A percentile compares a stretch with the other conserved stretches of the same genome.
phyloP scores from a whole-genome alignment of 2,888 invertebrate genomes.

The Perdita meconis region DNA sequence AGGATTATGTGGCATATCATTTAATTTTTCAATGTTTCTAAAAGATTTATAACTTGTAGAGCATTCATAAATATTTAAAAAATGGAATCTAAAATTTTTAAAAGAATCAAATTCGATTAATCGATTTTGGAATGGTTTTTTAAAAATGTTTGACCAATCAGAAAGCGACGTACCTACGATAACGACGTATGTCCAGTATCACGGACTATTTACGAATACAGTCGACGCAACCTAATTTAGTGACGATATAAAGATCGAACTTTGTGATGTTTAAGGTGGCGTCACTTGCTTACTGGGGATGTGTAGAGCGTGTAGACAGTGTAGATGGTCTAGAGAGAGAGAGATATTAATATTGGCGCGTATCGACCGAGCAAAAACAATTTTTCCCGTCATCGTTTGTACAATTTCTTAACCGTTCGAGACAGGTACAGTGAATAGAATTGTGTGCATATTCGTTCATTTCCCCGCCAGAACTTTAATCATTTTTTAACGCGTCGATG shows the following conservation, averaged over 20 bases:
- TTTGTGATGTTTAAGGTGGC: conserved; percentile 66
- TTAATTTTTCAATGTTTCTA: too few species aligned
- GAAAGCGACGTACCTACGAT: background rate
- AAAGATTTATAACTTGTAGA: too few species aligned
- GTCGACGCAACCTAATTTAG: conserved; percentile 39
- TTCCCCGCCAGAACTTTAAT: background rate
- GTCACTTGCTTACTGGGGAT: conserved; percentile 72
- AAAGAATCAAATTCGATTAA: background rate
- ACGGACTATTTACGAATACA: conserved; percentile 43
- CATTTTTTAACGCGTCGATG: conserved; percentile 18
- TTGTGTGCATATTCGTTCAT: background rate
- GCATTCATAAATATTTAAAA: too few species aligned
- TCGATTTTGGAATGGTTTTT: background rate
- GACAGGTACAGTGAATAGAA: conserved; percentile 50
- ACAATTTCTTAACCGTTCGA: conserved; percentile 42
- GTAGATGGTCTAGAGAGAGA: too few species aligned
- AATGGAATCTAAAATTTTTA: too few species aligned
- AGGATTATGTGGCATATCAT: too few species aligned
- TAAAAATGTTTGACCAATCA: conserved; percentile 23
- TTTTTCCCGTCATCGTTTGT: conserved; percentile 54
- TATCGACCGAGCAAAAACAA: conserved; percentile 80
- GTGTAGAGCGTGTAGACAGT: too few species aligned
- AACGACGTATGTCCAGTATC: background rate
- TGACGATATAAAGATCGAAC: conserved; percentile 39
- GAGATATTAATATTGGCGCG: conserved; percentile 68